Conservation (phyloP, 1,140 invertebrate species). For the Potamilus streckersoni region DNA sequence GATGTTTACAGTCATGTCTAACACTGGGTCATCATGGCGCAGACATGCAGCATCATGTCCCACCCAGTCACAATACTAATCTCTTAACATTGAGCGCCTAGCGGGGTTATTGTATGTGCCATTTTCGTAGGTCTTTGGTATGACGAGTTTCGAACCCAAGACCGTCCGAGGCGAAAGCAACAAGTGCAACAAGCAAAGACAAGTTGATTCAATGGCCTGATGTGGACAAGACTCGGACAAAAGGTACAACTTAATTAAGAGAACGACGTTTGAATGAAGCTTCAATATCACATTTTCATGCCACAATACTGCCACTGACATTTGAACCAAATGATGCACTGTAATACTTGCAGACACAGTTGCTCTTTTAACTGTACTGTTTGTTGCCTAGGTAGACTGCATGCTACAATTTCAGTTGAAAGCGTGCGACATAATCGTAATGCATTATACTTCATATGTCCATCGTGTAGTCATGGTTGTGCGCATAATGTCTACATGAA, state of each 20-base stretch:
- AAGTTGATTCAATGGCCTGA: background rate
- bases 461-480: slow-evolving; percentile 75
- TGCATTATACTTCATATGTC: slow-evolving; percentile 65
- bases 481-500: slow-evolving; percentile 68
- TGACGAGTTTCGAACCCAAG: too few relatives aligned
- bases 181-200: slow-evolving; percentile 4
- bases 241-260: slow-evolving; percentile 20
- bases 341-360: slow-evolving; percentile 19
- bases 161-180: too few relatives aligned
- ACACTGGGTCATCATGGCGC: background rate
- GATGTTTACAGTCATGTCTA: too few relatives aligned
- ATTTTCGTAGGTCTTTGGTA: too few relatives aligned
- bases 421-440: slow-evolving; percentile 55
- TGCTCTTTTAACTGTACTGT: slow-evolving; percentile 24
- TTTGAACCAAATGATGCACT: slow-evolving; percentile 15
- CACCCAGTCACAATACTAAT: too few relatives aligned
- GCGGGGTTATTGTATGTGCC: too few relatives aligned
- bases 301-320: slow-evolving; percentile 30
- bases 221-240: background rate
- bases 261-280: slow-evolving; percentile 33
- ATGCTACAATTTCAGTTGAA: slow-evolving; percentile 60
- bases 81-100: too few relatives aligned
- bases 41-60: background rate
- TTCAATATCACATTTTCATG: slow-evolving; percentile 9
- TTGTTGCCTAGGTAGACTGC: slow-evolving; percentile 65